Conservation (phyloP, 2,113 vertebrate species). For the Gracilinanus agilis region DNA sequence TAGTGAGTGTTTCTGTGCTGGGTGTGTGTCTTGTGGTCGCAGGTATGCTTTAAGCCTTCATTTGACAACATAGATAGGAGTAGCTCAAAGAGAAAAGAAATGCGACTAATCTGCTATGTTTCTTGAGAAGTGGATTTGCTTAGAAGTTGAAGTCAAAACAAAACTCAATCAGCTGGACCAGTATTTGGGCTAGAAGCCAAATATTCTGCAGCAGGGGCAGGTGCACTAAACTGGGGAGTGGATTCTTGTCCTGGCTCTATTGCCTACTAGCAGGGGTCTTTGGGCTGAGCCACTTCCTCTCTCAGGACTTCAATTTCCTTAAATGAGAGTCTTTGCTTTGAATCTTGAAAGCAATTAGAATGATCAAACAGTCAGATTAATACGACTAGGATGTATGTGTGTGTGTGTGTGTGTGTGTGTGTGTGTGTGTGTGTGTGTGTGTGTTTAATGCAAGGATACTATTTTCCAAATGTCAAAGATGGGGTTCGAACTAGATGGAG, state of each 20-base stretch:
- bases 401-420: not conserved
- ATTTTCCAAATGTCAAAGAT: fast-evolving
- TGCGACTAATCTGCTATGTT: not conserved
- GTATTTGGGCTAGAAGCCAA: not conserved
- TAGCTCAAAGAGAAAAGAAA: not conserved
- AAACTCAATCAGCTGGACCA: not conserved
- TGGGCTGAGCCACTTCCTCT: not conserved
- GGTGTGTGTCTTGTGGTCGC: not conserved
- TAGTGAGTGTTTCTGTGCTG: not conserved
- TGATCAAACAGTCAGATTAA: not conserved
- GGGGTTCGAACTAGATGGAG: not conserved
- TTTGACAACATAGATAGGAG: not conserved
- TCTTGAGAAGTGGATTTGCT: not conserved
- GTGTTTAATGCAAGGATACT: not conserved
- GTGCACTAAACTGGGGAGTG: not conserved
- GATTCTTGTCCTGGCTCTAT: not conserved
- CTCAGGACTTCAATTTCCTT: not conserved
- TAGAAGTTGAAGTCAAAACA: not conserved
- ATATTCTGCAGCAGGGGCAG: not conserved
- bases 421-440: not conserved
- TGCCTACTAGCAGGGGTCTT: not conserved
- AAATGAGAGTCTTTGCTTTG: not conserved
- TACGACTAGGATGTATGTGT: not conserved
- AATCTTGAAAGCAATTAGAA: not conserved
- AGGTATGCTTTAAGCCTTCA: not conserved